Conservation (phyloP, 2,113 vertebrate genomes). For the Lates calcarifer region DNA sequence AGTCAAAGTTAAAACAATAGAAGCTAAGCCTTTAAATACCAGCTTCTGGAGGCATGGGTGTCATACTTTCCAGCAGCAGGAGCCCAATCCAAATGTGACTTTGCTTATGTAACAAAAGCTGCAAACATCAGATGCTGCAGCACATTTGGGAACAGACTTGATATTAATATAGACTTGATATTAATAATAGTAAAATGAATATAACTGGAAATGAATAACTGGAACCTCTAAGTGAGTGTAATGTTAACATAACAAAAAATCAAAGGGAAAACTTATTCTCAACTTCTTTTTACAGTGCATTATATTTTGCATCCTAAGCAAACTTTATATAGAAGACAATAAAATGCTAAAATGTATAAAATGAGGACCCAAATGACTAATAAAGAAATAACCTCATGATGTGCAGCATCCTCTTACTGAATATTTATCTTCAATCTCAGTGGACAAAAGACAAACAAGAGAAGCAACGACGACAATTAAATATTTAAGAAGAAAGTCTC, state of each 20-base stretch:
- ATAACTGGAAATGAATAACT: no score
- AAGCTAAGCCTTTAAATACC: no score
- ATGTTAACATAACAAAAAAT: no score
- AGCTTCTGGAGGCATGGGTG: neutral
- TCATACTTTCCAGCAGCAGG: neutral
- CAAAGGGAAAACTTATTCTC: no score
- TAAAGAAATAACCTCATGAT: constrained; percentile 23
- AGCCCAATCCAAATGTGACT: neutral
- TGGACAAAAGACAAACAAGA: constrained; percentile 42
- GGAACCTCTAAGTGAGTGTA: no score
- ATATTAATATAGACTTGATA: no score
- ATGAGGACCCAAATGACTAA: neutral
- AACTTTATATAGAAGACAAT: neutral
- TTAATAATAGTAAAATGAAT: no score
- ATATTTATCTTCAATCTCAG: constrained; percentile 32
- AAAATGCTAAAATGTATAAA: neutral
- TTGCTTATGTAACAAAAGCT: neutral
- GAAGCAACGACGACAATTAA: constrained; percentile 34
- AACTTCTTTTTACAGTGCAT: no score
- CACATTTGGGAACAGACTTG: neutral
- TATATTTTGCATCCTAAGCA: no score
- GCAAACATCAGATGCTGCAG: neutral
- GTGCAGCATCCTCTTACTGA: constrained; percentile 21
- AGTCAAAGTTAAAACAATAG: no score
- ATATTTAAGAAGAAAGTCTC: constrained; percentile 46